Evolutionary conservation across 2,797 vertebrate genomes (phyloP).

Genomic region (Synanceia verrucosa): DNA sequence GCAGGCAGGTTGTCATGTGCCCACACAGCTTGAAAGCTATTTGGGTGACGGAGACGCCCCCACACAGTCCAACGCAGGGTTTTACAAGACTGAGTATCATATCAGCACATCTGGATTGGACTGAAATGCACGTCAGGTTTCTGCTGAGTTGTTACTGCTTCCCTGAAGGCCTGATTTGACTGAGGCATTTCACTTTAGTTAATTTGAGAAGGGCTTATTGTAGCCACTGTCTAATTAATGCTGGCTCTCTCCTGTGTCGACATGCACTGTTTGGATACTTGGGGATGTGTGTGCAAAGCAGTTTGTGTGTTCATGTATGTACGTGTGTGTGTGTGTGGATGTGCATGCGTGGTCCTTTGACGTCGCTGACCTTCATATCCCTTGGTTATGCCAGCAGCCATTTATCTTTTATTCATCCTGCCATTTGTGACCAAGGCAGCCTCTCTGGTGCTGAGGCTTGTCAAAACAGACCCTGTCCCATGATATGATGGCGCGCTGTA

Average conservation of each 20-base stretch:
- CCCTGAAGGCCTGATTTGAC: slow-evolving; percentile 17
- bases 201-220: slow-evolving; percentile 19
- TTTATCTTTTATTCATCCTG: slow-evolving; percentile 84
- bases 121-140: slow-evolving; percentile 13
- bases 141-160: slow-evolving; percentile 1
- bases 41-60: not conserved
- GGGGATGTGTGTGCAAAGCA: not conserved
- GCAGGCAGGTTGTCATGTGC: not conserved
- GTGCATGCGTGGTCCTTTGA: slow-evolving; percentile 44
- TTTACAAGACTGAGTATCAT: slow-evolving; percentile 11
- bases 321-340: not conserved
- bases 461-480: slow-evolving; percentile 65
- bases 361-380: slow-evolving; percentile 77
- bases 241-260: slow-evolving; percentile 2
- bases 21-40: slow-evolving; percentile 6
- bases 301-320: not conserved
- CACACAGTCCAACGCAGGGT: not conserved
- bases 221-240: slow-evolving; percentile 32
- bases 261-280: not conserved
- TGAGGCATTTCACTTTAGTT: not conserved
- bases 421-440: slow-evolving; percentile 74
- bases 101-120: slow-evolving; percentile 3
- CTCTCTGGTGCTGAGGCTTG: slow-evolving; percentile 60
- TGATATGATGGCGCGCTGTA: slow-evolving; percentile 40
- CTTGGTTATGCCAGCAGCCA: slow-evolving; percentile 64